phyloP scores from a whole-genome alignment of 2,797 vertebrate genomes.

The Danio kyathit region DNA sequence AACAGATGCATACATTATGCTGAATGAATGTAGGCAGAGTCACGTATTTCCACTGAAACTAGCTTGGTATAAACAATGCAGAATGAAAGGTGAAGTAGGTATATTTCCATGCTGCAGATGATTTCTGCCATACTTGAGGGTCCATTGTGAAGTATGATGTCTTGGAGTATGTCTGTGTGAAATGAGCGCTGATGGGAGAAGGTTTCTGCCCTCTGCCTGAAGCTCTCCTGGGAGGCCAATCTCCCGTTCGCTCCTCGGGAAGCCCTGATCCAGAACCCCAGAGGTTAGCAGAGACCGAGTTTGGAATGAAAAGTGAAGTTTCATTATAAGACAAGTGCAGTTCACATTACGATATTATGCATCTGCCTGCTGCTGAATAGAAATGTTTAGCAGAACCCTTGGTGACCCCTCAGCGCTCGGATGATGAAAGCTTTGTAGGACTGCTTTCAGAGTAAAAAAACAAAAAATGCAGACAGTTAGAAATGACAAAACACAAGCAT shows the following conservation, averaged over 20 bases:
- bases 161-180: conserved; percentile 60
- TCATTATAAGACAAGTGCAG: conserved; percentile 70
- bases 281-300: conserved; percentile 68
- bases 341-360: conserved; percentile 59
- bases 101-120: conserved; percentile 68
- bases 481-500: conserved; percentile 9
- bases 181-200: conserved; percentile 65
- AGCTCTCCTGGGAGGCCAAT: conserved; percentile 55
- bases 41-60: too few species aligned
- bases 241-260: conserved; percentile 63
- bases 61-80: conserved; percentile 37
- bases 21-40: background rate
- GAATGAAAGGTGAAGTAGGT: conserved; percentile 67
- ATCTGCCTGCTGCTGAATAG: conserved; percentile 54
- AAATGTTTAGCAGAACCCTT: conserved; percentile 50
- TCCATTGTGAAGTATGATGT: conserved; percentile 64
- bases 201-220: conserved; percentile 66
- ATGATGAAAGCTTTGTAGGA: conserved; percentile 7
- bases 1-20: background rate
- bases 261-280: conserved; percentile 59
- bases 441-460: background rate
- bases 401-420: background rate
- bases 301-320: conserved; percentile 76
- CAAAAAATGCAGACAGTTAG: background rate
- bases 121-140: conserved; percentile 63